Evolutionary conservation across 2,888 invertebrate genomes (phyloP).

Genomic region (Dorcus hopei): DNA sequence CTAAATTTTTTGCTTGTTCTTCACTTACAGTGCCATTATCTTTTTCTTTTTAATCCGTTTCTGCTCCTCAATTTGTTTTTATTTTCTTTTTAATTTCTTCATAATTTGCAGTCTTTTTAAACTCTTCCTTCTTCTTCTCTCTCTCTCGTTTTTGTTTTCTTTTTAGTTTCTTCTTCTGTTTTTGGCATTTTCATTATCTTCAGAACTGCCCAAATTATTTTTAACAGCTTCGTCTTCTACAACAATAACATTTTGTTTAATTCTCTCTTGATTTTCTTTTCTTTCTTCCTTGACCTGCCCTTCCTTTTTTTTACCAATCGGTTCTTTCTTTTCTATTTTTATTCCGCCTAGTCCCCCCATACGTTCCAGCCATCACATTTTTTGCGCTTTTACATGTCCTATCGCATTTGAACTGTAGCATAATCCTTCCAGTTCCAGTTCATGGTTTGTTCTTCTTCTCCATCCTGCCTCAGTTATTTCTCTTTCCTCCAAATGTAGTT

Average conservation of each 20-base stretch:
- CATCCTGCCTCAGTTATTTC: too few relatives aligned
- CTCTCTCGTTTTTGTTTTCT: neutral
- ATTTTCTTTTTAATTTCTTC: neutral
- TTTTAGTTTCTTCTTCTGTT: constrained; percentile 10
- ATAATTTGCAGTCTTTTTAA: neutral
- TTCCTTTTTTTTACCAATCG: constrained; percentile 17
- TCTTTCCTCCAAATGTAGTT: too few relatives aligned
- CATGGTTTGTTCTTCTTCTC: too few relatives aligned
- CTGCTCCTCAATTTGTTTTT: neutral
- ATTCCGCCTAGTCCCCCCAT: too few relatives aligned
- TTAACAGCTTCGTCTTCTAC: neutral
- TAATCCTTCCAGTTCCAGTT: too few relatives aligned
- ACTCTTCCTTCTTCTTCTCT: neutral
- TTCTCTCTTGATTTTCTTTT: constrained; percentile 1
- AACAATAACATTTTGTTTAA: neutral
- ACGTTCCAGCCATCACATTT: too few relatives aligned
- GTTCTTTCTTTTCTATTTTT: constrained; percentile 1
- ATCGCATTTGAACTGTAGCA: too few relatives aligned
- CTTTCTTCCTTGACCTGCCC: neutral
- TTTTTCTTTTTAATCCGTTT: neutral
- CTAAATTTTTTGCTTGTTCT: neutral
- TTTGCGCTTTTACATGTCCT: too few relatives aligned
- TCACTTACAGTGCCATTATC: too few relatives aligned
- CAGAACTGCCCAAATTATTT: neutral
- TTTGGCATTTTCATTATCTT: constrained; percentile 5